These are phyloP conservation scores for Chironomus riparius DNA, from an alignment of 2,888 invertebrate genomes.

Conservation along the genomic window DNA sequence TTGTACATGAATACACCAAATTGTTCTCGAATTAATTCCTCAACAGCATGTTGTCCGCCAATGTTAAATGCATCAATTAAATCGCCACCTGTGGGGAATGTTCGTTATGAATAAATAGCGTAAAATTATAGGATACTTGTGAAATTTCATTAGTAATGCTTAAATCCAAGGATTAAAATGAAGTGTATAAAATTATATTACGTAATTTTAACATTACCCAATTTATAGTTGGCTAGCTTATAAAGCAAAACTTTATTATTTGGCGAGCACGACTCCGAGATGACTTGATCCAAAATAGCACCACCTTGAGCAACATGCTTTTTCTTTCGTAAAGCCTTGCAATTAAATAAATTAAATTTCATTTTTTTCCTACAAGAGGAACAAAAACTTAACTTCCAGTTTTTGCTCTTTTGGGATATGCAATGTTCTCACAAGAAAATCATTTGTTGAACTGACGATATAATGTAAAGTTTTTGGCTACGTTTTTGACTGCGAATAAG, in stretches of 20 bases:
- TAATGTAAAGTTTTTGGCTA: neutral
- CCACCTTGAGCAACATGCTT: constrained; percentile 47
- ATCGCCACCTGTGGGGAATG: constrained; percentile 57
- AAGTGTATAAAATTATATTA: neutral
- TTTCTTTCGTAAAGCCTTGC: constrained; percentile 39
- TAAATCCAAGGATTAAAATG: too few relatives aligned
- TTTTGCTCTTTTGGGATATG: too few relatives aligned
- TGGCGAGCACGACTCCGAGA: constrained; percentile 71
- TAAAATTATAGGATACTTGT: neutral
- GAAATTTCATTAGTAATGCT: neutral
- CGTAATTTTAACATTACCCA: constrained; percentile 47
- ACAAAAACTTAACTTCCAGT: neutral
- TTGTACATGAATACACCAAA: constrained; percentile 83
- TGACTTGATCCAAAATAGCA: constrained; percentile 79
- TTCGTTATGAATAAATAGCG: neutral
- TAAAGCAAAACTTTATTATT: constrained; percentile 81
- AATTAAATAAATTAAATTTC: constrained; percentile 26
- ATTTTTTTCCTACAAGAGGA: neutral
- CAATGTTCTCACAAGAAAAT: constrained; percentile 3
- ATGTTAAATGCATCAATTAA: constrained; percentile 77
- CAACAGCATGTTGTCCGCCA: constrained; percentile 75
- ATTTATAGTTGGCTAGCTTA: constrained; percentile 81
- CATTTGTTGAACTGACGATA: constrained; percentile 1
- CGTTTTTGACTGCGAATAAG: neutral
- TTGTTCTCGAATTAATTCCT: constrained; percentile 74